A percentile compares a stretch with the other conserved stretches of the same genome.
phyloP scores from a whole-genome alignment of 2,113 vertebrate species.

The Trochalopteron elliotii region DNA sequence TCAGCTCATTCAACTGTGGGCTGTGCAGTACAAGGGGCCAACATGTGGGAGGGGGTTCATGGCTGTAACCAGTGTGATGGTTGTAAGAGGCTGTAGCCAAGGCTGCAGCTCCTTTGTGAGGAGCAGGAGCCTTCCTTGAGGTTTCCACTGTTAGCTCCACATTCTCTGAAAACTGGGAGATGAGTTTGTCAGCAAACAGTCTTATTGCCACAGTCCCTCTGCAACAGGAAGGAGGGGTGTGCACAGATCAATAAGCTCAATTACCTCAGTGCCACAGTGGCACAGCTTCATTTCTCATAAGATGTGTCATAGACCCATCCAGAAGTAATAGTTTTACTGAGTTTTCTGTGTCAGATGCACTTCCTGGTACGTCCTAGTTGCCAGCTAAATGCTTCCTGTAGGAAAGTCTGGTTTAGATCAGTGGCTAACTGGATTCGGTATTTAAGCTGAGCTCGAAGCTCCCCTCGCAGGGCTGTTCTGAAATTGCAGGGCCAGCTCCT shows the following conservation, averaged over 20 bases:
- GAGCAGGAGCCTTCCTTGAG: not conserved
- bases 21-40: not conserved
- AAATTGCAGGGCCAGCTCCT: not conserved
- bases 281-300: not conserved
- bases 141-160: not conserved
- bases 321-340: not conserved
- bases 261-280: not conserved
- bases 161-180: not conserved
- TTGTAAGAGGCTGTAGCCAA: not conserved
- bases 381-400: not conserved
- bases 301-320: not conserved
- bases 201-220: not conserved
- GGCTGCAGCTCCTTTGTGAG: not conserved
- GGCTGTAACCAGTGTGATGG: not conserved
- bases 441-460: not conserved
- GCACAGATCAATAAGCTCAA: not conserved
- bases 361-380: not conserved
- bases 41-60: not conserved
- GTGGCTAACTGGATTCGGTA: not conserved
- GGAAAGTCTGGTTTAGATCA: not conserved
- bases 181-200: not conserved
- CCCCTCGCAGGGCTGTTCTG: not conserved
- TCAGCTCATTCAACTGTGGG: rapidly evolving
- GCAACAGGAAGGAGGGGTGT: not conserved
- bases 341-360: not conserved